phyloP scores from a whole-genome alignment of 2,113 vertebrate species.

The Atlantisia rogersi region DNA sequence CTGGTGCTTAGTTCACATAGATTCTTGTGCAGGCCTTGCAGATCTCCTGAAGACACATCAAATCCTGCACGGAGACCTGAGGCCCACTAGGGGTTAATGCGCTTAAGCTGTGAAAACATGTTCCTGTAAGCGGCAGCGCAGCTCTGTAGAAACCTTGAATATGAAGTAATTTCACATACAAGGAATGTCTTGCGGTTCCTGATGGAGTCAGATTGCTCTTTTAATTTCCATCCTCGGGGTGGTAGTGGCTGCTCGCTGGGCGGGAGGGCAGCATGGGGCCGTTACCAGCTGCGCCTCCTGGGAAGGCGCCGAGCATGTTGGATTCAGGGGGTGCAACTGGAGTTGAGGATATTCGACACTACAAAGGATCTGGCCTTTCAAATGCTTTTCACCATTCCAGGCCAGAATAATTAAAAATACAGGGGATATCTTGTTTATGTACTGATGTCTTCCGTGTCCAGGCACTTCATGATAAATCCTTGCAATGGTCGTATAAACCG shows the following conservation, averaged over 20 bases:
- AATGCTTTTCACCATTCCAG: background rate
- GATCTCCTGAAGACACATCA: slow-evolving; percentile 13
- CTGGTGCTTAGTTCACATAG: background rate
- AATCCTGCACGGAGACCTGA: background rate
- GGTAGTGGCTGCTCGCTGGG: background rate
- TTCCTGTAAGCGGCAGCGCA: slow-evolving; percentile 9
- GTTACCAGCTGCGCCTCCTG: background rate
- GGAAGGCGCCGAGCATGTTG: background rate
- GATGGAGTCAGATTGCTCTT: slow-evolving; percentile 16
- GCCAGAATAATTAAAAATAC: background rate
- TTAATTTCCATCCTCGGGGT: slow-evolving; percentile 24
- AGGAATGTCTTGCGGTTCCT: background rate
- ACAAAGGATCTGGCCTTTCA: background rate
- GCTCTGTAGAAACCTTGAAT: background rate
- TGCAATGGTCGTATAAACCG: background rate
- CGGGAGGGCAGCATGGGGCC: background rate
- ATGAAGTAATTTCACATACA: slow-evolving; percentile 36
- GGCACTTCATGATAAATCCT: background rate
- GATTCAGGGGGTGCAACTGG: background rate
- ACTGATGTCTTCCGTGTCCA: background rate
- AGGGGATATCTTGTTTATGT: background rate
- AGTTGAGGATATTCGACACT: background rate
- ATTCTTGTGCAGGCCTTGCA: background rate
- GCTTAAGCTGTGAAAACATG: slow-evolving; percentile 47
- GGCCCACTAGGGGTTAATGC: background rate